Percentiles rank a stretch among this genome's conserved stretches.
phyloP scores from a whole-genome alignment of 2,888 invertebrate genomes.

The Odiellus spinosus region DNA sequence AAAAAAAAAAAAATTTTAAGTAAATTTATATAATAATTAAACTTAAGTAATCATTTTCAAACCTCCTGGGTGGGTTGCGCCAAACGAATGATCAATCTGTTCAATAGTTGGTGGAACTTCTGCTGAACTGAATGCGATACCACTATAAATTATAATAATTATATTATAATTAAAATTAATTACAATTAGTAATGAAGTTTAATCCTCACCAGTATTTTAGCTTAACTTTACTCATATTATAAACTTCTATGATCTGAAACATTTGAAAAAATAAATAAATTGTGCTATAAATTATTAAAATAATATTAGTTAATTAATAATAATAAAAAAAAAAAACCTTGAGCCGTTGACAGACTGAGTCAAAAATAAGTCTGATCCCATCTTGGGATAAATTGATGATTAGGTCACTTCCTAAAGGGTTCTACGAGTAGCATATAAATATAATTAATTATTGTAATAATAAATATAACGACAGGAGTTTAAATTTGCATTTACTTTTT shows the following conservation, averaged over 20 bases:
- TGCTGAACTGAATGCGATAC: constrained; percentile 54
- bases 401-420: constrained; percentile 85
- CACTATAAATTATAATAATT: constrained; percentile 37
- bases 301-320: neutral
- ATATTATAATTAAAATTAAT: constrained; percentile 4
- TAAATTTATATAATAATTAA: neutral
- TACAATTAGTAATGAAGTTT: constrained; percentile 1
- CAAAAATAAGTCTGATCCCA: constrained; percentile 91
- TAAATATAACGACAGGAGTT: too few species aligned
- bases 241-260: constrained; percentile 77
- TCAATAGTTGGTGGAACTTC: constrained; percentile 91
- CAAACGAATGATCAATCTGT: constrained; percentile 96
- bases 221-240: constrained; percentile 89
- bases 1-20: constrained; percentile 2
- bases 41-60: constrained; percentile 1
- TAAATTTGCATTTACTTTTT: too few species aligned
- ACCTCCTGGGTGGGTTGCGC: constrained; percentile 89
- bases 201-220: constrained; percentile 77
- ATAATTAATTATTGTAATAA: too few species aligned
- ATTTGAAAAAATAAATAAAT: constrained; percentile 12
- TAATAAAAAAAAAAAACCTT: constrained; percentile 39
- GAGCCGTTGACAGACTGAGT: constrained; percentile 80
- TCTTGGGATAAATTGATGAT: constrained; percentile 91
- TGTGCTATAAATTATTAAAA: neutral
- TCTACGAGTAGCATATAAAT: constrained; percentile 53